Base-by-base conservation (phyloP, 2,113 vertebrate genomes). In the Eptatretus burgeri region DNA sequence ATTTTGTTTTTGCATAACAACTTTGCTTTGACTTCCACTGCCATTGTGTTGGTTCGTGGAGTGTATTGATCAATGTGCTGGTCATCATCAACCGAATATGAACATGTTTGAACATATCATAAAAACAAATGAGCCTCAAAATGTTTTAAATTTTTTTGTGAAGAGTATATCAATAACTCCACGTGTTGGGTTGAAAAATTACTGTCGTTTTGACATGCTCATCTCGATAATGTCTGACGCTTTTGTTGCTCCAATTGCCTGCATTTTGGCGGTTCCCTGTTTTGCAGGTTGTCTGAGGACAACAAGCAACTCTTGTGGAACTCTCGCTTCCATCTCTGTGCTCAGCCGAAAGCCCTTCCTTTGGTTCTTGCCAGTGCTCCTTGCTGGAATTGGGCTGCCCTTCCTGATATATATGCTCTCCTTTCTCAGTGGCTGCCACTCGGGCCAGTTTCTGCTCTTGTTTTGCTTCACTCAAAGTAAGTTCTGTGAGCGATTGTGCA, bases 291-390 rank as follows among this genome's bases (percentile, higher is more conserved):
- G 49, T 80, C 81, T 11, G 83, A 81, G 64, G 78, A 82, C 41
- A 86, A 98, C 64, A 83, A 79, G 71, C 75, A 77, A 64, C 79
- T 94, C 67, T 70, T 98, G 17, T 98, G 91, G 91, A 82, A 94
- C 66, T 85, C 82, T 63, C 76, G 80, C 64, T 76, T 80, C 66
- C 78, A 86, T 69, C 94, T 85, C 70, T 64, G 74, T 52, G 71
- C 70, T 66, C 72, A 83, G 67, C 70, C 76, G 64, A 75, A 74
- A 70, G 82, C 82, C 71, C 78, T 98, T 70, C 85, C 89, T 62
- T 93, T 88, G 74, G 71, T 95, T 67, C 63, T 98, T 73, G 78
- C 79, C 68, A 84, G 87, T 68, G 81, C 76, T 5, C 83, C 87
- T 71, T 83, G 80, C 70, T 98, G 91, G 91, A 82, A 91, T 71